These are phyloP conservation scores for Nasonia vitripennis DNA, from an alignment of 1,140 invertebrate genomes.

Conservation along the genomic window DNA sequence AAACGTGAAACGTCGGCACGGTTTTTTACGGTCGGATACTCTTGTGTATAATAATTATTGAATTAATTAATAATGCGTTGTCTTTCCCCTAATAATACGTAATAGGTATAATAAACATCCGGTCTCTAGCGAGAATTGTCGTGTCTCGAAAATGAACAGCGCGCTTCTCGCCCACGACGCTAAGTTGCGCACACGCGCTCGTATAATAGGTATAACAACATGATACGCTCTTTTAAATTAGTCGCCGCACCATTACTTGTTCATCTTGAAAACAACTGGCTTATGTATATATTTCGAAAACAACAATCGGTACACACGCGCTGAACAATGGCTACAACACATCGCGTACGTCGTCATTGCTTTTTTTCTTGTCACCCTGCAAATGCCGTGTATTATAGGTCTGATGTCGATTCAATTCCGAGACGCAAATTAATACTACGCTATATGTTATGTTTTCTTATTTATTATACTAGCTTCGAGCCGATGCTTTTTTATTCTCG, in stretches of 20 bases:
- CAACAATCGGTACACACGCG: conserved; percentile 36
- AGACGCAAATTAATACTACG: conserved; percentile 36
- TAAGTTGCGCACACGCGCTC: neutral
- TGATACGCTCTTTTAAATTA: neutral
- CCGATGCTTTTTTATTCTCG: neutral
- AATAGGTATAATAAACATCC: neutral
- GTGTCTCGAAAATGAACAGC: conserved; percentile 45
- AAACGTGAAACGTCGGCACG: conserved; percentile 57
- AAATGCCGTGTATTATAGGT: neutral
- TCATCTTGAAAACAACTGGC: neutral
- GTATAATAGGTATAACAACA: neutral
- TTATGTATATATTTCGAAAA: conserved; percentile 48
- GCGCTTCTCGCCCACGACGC: neutral
- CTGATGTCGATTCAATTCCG: conserved; percentile 43
- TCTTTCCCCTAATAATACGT: neutral
- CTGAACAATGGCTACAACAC: neutral
- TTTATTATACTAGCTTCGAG: neutral
- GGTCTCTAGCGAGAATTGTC: neutral
- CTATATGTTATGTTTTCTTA: neutral
- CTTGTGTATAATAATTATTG: conserved; percentile 43
- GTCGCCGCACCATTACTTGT: neutral
- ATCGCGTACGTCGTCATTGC: neutral
- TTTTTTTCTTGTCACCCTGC: neutral
- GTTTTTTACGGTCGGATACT: conserved; percentile 35
- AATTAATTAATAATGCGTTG: conserved; percentile 26